Evolutionary conservation across 2,888 invertebrate species (phyloP), one percentile per base, ranked within the genome.

Genomic region (Epistrophella euchroma): DNA sequence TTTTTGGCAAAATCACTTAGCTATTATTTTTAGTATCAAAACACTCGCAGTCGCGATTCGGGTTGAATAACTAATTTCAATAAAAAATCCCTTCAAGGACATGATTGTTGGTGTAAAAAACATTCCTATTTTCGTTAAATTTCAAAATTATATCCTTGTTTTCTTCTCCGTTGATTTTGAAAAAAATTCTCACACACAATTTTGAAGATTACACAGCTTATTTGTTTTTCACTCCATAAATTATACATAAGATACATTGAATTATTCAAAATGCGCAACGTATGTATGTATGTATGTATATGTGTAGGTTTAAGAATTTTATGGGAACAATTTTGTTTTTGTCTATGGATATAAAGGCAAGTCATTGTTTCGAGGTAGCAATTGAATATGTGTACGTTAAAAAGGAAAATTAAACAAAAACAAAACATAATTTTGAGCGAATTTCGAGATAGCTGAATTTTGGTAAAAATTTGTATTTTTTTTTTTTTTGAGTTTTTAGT

Each of bases 221-320:
- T 80, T 75, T 75, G 55, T 60, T 62, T 55, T 43, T 25, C 28
- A 32, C 62, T 45, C 11, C 55, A 62, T 75, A 70, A 80, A 62
- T 75, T 22, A 55, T 55, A 55, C 37, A 60, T 37, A 60, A 60
- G 37, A 60, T 43, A 64, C n/a, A 55, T 70, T 75, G 55, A 81
- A 70, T 52, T 45, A 60, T 74, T 70, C 45, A 25, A 45, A 45
- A 64, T 64, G 62, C 43, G 17, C 25, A 45, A 25, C 22, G 56
- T n/a, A 35, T 3, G 6, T 25, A 4, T 28, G 6, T 45, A 17
- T 1, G 32, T 43, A 43, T 43, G 43, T 43, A n/a, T n/a, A n/a
- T n/a, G 17, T 58, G 9, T 40, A 43, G 40, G 43, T 28, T 43
- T n/a, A 17, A 15, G 40, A 40, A 25, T 25, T 62, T 62, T 43